Base-by-base conservation (phyloP, 2,113 vertebrate genomes). In the Microtus pennsylvanicus region DNA sequence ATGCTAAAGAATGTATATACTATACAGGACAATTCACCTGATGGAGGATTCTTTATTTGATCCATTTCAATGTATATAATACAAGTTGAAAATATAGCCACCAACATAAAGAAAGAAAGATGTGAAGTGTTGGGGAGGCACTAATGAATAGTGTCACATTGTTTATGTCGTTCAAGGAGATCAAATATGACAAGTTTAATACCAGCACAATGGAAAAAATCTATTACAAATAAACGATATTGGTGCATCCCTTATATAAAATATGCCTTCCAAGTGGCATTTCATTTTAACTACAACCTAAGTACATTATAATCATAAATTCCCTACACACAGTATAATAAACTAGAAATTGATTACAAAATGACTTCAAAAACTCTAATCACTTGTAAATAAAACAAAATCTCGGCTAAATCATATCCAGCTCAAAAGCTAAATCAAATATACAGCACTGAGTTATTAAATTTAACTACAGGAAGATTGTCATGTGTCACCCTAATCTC, bases 341-440 rank as follows among this genome's bases (percentile, higher is more conserved):
- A 96, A 85, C 11, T n/a, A 96, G 19, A 94, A 93, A 81, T 94
- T 77, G 95, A 95, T 83, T 91, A 82, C 42, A 89, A 97, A 96
- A 94, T 90, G 35, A 93, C 93, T 81, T 87, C 24, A 91, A 94
- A 80, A 90, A 61, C 16, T 93, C n/a, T 94, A 97, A 95, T 96
- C 65, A 95, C 81, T 95, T 95, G 50, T 95, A 96, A 96, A 96
- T 93, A 95, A 97, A 96, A 93, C 69, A 91, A 94, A 93, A 93
- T n/a, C 70, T 97, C 78, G 85, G 55, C 91, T 91, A 97, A 93
- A 78, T 87, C 93, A 93, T 92, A 80, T 81, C 94, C 82, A 87
- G 55, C 96, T 95, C 93, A 89, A 52, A 97, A 96, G 30, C 81
- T 95, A 93, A 96, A 96, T 92, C 93, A 97, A 96, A 94, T 70